phyloP scores from a whole-genome alignment of 1,140 invertebrate genomes.

The Macrocentrus cingulum region DNA sequence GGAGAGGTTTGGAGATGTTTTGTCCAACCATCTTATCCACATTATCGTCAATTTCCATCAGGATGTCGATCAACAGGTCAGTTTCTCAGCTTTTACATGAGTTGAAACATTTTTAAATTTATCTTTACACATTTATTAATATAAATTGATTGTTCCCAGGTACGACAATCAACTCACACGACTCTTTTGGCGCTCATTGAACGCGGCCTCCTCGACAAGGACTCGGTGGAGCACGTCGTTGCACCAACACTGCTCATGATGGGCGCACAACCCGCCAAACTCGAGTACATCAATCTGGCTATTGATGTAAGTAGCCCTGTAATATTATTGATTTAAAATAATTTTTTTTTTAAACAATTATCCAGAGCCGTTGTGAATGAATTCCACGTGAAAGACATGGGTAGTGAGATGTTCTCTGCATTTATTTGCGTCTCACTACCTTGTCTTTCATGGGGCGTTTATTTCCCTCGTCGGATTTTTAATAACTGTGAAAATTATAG shows the following conservation, averaged over 20 bases:
- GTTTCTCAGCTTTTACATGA: too few relatives aligned
- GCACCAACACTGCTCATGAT: conserved; percentile 40
- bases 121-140: neutral
- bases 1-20: conserved; percentile 45
- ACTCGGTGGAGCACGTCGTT: conserved; percentile 62
- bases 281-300: conserved; percentile 57
- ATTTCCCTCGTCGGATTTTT: conserved; percentile 21
- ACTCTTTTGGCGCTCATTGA: conserved; percentile 66
- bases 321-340: too few relatives aligned
- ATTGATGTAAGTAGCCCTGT: conserved; percentile 54
- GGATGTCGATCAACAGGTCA: conserved; percentile 66
- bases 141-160: conserved; percentile 48
- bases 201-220: conserved; percentile 62
- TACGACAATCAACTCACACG: conserved; percentile 65
- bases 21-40: conserved; percentile 61
- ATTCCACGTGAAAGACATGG: conserved; percentile 85
- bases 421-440: conserved; percentile 79
- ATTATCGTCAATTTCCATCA: conserved; percentile 65
- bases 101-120: neutral
- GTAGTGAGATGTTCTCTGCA: conserved; percentile 85
- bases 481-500: neutral
- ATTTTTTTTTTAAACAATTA: neutral
- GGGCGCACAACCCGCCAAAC: conserved; percentile 35
- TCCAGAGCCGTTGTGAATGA: conserved; percentile 25
- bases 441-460: conserved; percentile 83